Evolutionary conservation across 2,888 invertebrate species (phyloP).

Genomic region (Spodoptera exigua): DNA sequence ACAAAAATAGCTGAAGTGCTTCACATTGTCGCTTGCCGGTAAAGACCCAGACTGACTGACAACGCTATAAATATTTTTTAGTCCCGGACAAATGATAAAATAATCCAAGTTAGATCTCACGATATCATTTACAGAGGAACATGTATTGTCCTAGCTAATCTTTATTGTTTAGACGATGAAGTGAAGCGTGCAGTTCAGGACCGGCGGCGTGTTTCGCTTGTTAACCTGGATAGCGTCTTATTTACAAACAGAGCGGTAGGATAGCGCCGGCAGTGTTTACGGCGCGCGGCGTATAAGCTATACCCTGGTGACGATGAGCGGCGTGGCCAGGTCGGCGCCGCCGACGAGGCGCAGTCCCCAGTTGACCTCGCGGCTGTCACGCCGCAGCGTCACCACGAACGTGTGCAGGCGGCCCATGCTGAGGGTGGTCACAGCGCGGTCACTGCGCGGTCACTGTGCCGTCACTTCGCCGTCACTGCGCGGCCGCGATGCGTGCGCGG

Average conservation of each 20-base stretch:
- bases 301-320: constrained; percentile 97
- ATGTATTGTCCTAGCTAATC: constrained; percentile 1
- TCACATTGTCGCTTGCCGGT: constrained; percentile 52
- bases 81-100: constrained; percentile 45
- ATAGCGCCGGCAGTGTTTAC: constrained; percentile 78
- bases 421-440: constrained; percentile 50
- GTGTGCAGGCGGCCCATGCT: constrained; percentile 93
- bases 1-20: constrained; percentile 61
- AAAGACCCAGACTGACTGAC: constrained; percentile 52
- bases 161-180: constrained; percentile 16
- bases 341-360: constrained; percentile 97
- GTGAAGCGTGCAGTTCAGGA: constrained; percentile 5
- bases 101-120: constrained; percentile 27
- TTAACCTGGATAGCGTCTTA: constrained; percentile 54
- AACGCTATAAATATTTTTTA: constrained; percentile 53
- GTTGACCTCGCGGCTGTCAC: constrained; percentile 92
- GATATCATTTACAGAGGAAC: constrained; percentile 10
- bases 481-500: constrained; percentile 79
- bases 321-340: constrained; percentile 95
- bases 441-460: constrained; percentile 18
- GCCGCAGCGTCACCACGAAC: constrained; percentile 92
- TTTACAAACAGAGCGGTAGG: constrained; percentile 58
- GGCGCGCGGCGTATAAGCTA: constrained; percentile 61
- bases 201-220: constrained; percentile 21
- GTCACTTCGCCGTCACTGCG: constrained; percentile 66